Evolutionary conservation across 2,113 vertebrate species (phyloP).

Genomic region (Tor tambroides): DNA sequence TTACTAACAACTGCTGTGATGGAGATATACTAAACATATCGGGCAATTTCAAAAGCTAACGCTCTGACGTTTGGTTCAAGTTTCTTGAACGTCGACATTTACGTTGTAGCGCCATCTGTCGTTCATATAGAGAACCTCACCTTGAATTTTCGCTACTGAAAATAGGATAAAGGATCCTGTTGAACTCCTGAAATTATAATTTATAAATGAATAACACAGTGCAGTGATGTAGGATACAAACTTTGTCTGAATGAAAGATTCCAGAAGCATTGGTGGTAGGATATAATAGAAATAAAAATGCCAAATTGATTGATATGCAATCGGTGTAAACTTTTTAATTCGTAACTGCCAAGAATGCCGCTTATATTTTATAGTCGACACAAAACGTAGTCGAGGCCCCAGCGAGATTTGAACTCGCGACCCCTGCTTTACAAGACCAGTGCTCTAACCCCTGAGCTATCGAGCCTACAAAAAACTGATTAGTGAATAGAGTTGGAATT

Average conservation of each 20-base stretch:
- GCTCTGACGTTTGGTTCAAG: no score
- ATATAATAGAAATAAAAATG: background rate
- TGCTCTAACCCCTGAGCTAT: conserved; percentile 54
- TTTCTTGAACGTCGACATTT: no score
- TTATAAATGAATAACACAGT: background rate
- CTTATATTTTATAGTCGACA: background rate
- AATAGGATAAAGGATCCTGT: background rate
- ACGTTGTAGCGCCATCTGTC: no score
- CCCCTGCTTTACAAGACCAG: conserved; percentile 65
- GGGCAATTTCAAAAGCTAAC: background rate
- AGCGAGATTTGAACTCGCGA: conserved; percentile 63
- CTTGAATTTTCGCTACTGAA: background rate
- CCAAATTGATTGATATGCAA: background rate
- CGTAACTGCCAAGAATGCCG: background rate
- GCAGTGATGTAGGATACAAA: background rate
- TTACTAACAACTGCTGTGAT: no score
- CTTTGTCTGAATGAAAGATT: background rate
- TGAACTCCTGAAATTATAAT: background rate
- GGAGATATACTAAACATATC: background rate
- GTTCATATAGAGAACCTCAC: no score
- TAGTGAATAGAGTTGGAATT: rapidly evolving
- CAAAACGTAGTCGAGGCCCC: conserved; percentile 15
- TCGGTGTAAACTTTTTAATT: background rate
- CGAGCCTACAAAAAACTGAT: rapidly evolving
- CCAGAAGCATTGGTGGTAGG: background rate